Percentiles rank a stretch among this genome's conserved stretches.
Evolutionary conservation across 2,888 invertebrate species (phyloP).

Genomic region (Anorthoa munda): DNA sequence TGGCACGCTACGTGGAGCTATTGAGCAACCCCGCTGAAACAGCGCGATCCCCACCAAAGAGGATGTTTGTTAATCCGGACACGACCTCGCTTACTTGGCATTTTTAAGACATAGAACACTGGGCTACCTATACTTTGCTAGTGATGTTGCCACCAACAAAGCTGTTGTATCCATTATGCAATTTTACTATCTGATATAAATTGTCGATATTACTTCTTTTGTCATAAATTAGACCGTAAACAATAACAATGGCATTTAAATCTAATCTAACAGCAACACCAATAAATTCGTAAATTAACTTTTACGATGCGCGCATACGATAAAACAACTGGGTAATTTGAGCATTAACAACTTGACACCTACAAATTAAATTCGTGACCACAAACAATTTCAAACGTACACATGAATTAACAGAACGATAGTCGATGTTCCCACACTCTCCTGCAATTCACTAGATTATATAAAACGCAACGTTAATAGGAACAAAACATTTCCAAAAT

Average conservation of each 20-base stretch:
- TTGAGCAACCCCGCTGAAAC: conserved; percentile 74
- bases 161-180: neutral
- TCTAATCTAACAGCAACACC: conserved; percentile 28
- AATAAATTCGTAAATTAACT: conserved; percentile 50
- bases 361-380: conserved; percentile 82
- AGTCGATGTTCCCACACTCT: conserved; percentile 80
- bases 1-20: conserved; percentile 75
- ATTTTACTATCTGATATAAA: neutral
- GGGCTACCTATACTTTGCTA: neutral
- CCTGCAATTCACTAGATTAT: conserved; percentile 78
- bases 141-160: neutral
- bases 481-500: conserved; percentile 86
- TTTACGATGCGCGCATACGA: conserved; percentile 49
- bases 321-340: conserved; percentile 67
- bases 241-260: conserved; percentile 14
- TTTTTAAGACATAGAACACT: conserved; percentile 29
- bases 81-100: conserved; percentile 26
- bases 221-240: neutral
- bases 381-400: conserved; percentile 78
- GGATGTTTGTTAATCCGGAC: conserved; percentile 47
- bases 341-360: conserved; percentile 78
- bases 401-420: conserved; percentile 73
- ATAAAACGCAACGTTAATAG: conserved; percentile 79
- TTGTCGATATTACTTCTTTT: neutral
- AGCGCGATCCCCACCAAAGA: conserved; percentile 46